phyloP scores from a whole-genome alignment of 2,888 invertebrate genomes.

The Serripes groenlandicus region DNA sequence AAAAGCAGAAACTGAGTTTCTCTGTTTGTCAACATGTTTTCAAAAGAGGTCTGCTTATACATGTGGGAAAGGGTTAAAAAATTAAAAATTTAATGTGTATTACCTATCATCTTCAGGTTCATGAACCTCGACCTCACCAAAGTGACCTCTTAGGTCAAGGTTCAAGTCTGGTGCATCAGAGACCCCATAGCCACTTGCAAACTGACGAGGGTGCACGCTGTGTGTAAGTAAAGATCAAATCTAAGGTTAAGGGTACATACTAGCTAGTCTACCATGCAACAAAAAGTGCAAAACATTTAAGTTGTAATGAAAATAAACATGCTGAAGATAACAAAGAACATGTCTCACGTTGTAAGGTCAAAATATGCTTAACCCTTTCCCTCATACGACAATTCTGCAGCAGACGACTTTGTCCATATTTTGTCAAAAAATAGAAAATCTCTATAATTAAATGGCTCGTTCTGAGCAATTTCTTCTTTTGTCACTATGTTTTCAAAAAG shows the following conservation, averaged over 20 bases:
- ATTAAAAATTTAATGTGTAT: neutral
- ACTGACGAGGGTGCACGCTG: constrained; percentile 15
- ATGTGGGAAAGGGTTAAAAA: neutral
- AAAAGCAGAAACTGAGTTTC: too few relatives aligned
- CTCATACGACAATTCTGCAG: too few relatives aligned
- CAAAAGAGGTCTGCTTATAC: neutral
- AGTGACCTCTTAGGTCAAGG: constrained; percentile 55
- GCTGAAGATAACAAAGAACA: too few relatives aligned
- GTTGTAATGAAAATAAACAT: too few relatives aligned
- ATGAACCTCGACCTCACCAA: constrained; percentile 57
- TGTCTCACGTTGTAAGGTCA: too few relatives aligned
- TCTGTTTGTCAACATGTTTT: too few relatives aligned
- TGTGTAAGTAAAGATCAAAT: neutral
- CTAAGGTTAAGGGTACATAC: neutral
- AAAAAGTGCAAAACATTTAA: too few relatives aligned
- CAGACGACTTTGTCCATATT: too few relatives aligned
- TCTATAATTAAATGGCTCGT: neutral
- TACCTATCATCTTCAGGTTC: constrained; percentile 64
- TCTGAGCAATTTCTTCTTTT: too few relatives aligned
- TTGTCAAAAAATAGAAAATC: neutral
- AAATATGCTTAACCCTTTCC: too few relatives aligned
- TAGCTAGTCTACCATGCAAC: neutral
- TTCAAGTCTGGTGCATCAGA: constrained; percentile 34
- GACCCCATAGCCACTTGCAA: constrained; percentile 1
- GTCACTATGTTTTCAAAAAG: too few relatives aligned